Percentiles rank a stretch among this genome's conserved stretches.
Evolutionary conservation across 1,140 invertebrate species (phyloP).

Genomic region (Eupeodes corollae): DNA sequence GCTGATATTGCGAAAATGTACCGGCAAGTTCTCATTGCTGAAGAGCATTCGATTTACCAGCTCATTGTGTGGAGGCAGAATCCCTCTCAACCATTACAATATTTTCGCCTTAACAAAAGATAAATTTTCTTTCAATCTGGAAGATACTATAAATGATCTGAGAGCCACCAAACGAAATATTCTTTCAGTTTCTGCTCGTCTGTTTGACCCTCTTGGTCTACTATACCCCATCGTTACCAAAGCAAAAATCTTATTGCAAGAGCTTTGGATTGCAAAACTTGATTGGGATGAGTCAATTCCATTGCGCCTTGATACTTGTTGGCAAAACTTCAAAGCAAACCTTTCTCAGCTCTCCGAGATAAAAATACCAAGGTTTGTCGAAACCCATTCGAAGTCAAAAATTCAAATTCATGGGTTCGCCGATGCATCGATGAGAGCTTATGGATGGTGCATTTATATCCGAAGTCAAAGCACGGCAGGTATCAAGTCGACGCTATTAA

Average conservation of each 20-base stretch:
- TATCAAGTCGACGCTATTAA: neutral
- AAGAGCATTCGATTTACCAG: constrained; percentile 20
- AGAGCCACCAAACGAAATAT: constrained; percentile 20
- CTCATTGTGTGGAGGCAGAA: constrained; percentile 29
- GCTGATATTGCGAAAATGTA: constrained; percentile 27
- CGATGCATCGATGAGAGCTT: neutral
- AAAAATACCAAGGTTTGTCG: neutral
- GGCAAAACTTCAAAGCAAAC: constrained; percentile 8
- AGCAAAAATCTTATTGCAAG: constrained; percentile 35
- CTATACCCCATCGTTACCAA: constrained; percentile 25
- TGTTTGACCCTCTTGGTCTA: constrained; percentile 28
- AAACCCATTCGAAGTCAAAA: neutral
- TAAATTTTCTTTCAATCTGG: constrained; percentile 13
- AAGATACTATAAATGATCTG: neutral
- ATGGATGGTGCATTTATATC: neutral
- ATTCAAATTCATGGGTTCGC: neutral
- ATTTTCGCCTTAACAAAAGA: constrained; percentile 9
- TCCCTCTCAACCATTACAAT: constrained; percentile 8
- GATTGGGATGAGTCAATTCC: constrained; percentile 25
- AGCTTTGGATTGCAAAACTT: constrained; percentile 23
- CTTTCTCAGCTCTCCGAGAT: neutral
- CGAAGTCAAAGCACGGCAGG: neutral
- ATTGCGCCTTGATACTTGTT: constrained; percentile 7
- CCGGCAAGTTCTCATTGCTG: constrained; percentile 14
- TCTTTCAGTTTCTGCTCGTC: constrained; percentile 16